Evolutionary conservation across 1,140 invertebrate species (phyloP).

Genomic region (Drosophila nasuta): DNA sequence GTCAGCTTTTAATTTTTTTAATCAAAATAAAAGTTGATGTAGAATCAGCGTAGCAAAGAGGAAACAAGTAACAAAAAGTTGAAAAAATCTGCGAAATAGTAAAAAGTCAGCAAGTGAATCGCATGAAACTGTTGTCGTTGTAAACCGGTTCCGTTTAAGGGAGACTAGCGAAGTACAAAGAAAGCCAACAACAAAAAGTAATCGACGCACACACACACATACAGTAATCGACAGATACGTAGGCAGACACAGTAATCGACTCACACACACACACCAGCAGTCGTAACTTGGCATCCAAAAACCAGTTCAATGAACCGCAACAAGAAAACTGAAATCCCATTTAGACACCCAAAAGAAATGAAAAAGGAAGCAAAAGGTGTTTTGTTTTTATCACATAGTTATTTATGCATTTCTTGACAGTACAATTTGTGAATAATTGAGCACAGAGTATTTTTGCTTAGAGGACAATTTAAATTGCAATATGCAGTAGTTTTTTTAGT

Average conservation of each 20-base stretch:
- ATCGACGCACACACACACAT: conserved; percentile 18
- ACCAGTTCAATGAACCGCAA: conserved; percentile 72
- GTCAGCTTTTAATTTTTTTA: conserved; percentile 30
- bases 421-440: conserved; percentile 56
- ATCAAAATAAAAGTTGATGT: conserved; percentile 5
- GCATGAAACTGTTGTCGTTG: conserved; percentile 41
- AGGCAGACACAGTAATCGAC: conserved; percentile 10
- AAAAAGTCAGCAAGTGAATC: conserved; percentile 5
- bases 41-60: conserved; percentile 23
- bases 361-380: conserved; percentile 11
- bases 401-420: conserved; percentile 42
- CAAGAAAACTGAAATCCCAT: conserved; percentile 25
- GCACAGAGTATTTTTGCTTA: conserved; percentile 54
- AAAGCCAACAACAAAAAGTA: conserved; percentile 36
- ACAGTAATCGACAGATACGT: conserved; percentile 5
- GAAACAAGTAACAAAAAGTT: conserved; percentile 12
- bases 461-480: conserved; percentile 43
- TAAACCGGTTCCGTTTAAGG: conserved; percentile 60
- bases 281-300: conserved; percentile 36
- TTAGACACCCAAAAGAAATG: conserved; percentile 13
- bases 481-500: conserved; percentile 8
- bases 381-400: conserved; percentile 52
- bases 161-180: conserved; percentile 48
- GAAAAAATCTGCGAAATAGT: conserved; percentile 38
- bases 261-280: conserved; percentile 25